These are phyloP conservation scores for Tragopan temminckii DNA, from an alignment of 2,797 vertebrate genomes.

Conservation along the genomic window DNA sequence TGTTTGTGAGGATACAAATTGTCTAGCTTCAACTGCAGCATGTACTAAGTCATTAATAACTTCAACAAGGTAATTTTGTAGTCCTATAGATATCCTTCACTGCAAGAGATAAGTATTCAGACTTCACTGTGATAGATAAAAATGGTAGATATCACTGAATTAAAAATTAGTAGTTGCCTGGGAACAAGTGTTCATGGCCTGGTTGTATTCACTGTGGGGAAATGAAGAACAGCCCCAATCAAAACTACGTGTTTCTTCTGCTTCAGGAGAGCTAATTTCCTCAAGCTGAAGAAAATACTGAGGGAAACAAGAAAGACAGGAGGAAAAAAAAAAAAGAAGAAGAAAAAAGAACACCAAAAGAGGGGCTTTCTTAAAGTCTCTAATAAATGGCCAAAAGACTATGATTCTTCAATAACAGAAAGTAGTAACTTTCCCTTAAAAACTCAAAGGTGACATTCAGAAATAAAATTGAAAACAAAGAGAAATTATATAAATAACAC, in stretches of 20 bases:
- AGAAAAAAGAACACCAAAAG: accelerated
- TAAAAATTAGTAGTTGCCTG: not conserved
- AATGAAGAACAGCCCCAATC: not conserved
- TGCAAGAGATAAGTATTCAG: not conserved
- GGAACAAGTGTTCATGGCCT: not conserved
- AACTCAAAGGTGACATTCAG: not conserved
- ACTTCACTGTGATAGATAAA: not conserved
- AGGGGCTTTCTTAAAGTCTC: not conserved
- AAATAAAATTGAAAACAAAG: not conserved
- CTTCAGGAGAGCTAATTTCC: not conserved
- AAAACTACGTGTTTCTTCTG: not conserved
- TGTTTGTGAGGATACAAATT: not conserved
- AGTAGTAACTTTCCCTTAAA: not conserved
- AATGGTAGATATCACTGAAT: slow-evolving; percentile 8
- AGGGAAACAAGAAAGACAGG: not conserved
- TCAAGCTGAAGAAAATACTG: not conserved
- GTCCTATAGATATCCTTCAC: not conserved
- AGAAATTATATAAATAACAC: not conserved
- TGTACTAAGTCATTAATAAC: not conserved
- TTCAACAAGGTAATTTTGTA: not conserved
- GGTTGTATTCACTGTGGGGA: not conserved
- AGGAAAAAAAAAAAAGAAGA: not conserved
- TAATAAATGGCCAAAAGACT: not conserved
- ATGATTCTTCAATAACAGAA: not conserved
- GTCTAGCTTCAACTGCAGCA: not conserved